These are phyloP conservation scores for Drosophila arizonae DNA, from an alignment of 1,140 invertebrate genomes.

Conservation along the genomic window DNA sequence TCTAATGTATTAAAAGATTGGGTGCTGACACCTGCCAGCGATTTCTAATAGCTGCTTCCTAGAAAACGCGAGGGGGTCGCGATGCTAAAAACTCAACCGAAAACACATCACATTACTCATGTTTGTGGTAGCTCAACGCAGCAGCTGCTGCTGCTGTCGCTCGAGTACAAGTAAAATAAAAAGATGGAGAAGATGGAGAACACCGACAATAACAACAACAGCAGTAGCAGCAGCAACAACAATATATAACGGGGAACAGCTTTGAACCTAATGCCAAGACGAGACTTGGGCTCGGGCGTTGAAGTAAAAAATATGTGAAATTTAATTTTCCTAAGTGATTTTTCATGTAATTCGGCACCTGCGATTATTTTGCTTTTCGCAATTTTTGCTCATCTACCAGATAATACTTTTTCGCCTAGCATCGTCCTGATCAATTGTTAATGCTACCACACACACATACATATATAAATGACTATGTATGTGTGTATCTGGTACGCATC, in stretches of 20 bases:
- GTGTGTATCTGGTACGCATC: constrained; percentile 48
- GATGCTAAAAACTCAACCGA: constrained; percentile 28
- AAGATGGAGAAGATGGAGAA: background rate
- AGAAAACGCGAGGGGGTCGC: background rate
- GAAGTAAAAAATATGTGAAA: constrained; percentile 81
- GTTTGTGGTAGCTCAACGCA: constrained; percentile 61
- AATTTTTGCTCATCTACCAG: constrained; percentile 55
- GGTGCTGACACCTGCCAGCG: constrained; percentile 48
- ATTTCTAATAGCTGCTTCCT: constrained; percentile 16
- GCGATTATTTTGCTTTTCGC: constrained; percentile 75
- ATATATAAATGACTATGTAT: background rate
- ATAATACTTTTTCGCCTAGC: constrained; percentile 68
- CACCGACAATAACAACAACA: constrained; percentile 20
- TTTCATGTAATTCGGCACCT: constrained; percentile 81
- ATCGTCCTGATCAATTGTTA: constrained; percentile 75
- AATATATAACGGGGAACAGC: constrained; percentile 31
- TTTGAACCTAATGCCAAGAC: constrained; percentile 67
- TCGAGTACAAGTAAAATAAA: constrained; percentile 2
- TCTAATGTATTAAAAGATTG: constrained; percentile 66
- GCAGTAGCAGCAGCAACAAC: constrained; percentile 9
- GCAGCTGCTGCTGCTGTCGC: constrained; percentile 19
- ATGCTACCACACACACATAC: constrained; percentile 43
- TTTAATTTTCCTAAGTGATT: constrained; percentile 82
- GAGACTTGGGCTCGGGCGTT: constrained; percentile 50
- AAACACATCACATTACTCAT: constrained; percentile 73